phyloP scores from a whole-genome alignment of 2,113 vertebrate genomes.

The Propithecus coquereli region DNA sequence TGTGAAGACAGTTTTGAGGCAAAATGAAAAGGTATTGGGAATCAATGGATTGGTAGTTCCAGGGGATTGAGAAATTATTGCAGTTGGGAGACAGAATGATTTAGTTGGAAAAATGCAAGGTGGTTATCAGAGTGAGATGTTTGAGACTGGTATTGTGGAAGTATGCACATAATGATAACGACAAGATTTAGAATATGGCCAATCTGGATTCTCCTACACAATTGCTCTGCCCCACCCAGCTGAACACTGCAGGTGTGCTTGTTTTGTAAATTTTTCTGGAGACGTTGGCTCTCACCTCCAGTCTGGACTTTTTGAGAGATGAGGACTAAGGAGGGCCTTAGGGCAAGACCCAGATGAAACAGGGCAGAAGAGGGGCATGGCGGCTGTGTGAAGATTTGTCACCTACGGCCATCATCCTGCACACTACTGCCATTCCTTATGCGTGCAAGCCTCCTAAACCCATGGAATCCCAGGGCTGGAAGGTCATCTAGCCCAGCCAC shows the following conservation, averaged over 20 bases:
- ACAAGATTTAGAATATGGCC: not conserved
- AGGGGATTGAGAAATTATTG: not conserved
- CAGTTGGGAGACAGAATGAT: not conserved
- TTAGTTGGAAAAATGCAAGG: not conserved
- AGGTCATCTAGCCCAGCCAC: not conserved
- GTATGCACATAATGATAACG: not conserved
- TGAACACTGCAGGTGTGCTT: not conserved
- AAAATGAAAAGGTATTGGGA: not conserved
- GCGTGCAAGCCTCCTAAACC: not conserved
- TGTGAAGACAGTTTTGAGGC: not conserved
- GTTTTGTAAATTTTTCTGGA: not conserved
- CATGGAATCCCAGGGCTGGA: not conserved
- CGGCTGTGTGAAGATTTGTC: rapidly evolving
- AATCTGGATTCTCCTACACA: not conserved
- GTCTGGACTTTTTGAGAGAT: not conserved
- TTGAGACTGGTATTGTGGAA: not conserved
- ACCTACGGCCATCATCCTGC: not conserved
- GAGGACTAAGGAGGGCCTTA: not conserved
- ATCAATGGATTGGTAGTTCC: not conserved
- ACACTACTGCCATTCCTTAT: not conserved
- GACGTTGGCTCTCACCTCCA: not conserved
- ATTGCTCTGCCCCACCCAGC: no score
- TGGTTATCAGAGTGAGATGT: not conserved
- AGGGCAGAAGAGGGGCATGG: not conserved
- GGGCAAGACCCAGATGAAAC: not conserved